phyloP scores from a whole-genome alignment of 1,140 invertebrate species.

The Musca vetustissima region DNA sequence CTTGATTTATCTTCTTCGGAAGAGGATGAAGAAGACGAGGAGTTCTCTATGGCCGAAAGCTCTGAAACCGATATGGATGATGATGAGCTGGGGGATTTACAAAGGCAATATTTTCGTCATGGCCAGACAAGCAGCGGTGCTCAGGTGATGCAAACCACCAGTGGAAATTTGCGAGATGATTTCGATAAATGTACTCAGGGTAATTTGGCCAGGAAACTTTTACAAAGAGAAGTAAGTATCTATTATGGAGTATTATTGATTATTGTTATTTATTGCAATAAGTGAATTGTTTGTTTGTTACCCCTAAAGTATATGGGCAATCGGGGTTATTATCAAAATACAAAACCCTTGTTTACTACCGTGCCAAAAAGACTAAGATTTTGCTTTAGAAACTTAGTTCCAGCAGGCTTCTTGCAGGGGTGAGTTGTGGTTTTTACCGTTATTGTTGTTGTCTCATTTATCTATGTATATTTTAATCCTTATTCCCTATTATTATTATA shows the following conservation, averaged over 20 bases:
- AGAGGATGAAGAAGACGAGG: constrained; percentile 4
- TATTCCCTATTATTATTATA: constrained; percentile 46
- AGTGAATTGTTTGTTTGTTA: not conserved
- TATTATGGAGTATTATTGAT: not conserved
- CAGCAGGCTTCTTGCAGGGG: constrained; percentile 54
- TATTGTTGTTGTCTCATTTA: too few species aligned
- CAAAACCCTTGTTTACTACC: constrained; percentile 56
- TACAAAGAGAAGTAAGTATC: constrained; percentile 38
- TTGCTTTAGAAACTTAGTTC: constrained; percentile 63
- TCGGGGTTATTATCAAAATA: not conserved
- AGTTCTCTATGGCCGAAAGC: constrained; percentile 8
- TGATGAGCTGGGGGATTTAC: not conserved
- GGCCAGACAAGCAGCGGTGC: not conserved
- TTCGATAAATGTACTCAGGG: not conserved
- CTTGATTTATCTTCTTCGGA: constrained; percentile 15
- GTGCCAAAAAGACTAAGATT: constrained; percentile 65
- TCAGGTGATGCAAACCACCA: not conserved
- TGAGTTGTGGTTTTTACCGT: constrained; percentile 31
- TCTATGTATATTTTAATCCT: too few species aligned
- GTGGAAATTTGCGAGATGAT: not conserved
- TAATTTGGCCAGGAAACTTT: constrained; percentile 8
- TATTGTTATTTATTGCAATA: not conserved
- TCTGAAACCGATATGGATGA: not conserved
- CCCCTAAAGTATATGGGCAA: constrained; percentile 1
- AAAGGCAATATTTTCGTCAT: not conserved